Conservation (phyloP, 1,140 invertebrate genomes). For the Sesamia nonagrioides region DNA sequence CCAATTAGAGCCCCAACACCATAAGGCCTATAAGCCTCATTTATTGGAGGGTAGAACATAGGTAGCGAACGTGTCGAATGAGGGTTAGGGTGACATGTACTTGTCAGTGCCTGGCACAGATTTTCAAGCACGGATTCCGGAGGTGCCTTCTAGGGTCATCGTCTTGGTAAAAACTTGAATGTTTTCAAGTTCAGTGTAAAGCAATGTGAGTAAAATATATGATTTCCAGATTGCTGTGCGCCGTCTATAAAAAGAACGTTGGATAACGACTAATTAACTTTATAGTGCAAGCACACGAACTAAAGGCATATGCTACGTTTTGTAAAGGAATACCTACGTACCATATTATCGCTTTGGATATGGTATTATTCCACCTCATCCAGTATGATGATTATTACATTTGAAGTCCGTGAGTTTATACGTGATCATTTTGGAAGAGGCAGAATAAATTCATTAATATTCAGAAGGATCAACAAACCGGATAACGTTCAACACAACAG, state of each 20-base stretch:
- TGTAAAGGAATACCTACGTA: not conserved
- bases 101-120: slow-evolving; percentile 50
- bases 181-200: slow-evolving; percentile 42
- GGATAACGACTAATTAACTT: slow-evolving; percentile 29
- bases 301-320: not conserved
- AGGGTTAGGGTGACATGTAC: slow-evolving; percentile 58
- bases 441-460: slow-evolving; percentile 60
- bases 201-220: slow-evolving; percentile 14
- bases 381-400: not conserved
- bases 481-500: slow-evolving; percentile 53
- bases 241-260: slow-evolving; percentile 33
- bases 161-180: slow-evolving; percentile 17
- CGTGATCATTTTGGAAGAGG: not conserved
- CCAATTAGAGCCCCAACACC: slow-evolving; percentile 51
- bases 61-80: slow-evolving; percentile 29
- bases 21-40: slow-evolving; percentile 35
- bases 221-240: not conserved
- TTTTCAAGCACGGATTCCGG: slow-evolving; percentile 35
- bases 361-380: not conserved
- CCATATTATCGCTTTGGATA: not conserved
- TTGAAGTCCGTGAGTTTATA: not conserved
- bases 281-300: not conserved
- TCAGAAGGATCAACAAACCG: slow-evolving; percentile 57
- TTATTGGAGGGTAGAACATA: slow-evolving; percentile 51
- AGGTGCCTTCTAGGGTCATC: slow-evolving; percentile 51